These are phyloP conservation scores for Mola mola DNA, from an alignment of 2,113 vertebrate genomes.

Conservation along the genomic window DNA sequence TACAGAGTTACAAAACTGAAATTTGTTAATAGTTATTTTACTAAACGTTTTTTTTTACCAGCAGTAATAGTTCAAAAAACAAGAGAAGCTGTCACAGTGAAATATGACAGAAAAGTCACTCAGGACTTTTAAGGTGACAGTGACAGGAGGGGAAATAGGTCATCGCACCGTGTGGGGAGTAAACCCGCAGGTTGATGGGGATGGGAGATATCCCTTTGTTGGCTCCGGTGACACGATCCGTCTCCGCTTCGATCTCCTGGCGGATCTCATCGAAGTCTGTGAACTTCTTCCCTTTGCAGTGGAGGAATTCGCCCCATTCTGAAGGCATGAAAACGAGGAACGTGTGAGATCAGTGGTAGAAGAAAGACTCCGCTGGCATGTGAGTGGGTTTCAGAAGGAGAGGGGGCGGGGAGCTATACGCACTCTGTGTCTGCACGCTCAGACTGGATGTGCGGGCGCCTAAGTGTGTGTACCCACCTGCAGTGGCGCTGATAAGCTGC, in stretches of 20 bases:
- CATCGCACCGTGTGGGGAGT: slow-evolving; percentile 89
- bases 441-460: slow-evolving; percentile 44
- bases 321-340: slow-evolving; percentile 20
- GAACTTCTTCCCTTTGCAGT: slow-evolving; percentile 95
- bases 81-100: too few species aligned
- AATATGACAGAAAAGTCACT: too few species aligned
- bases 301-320: slow-evolving; percentile 97
- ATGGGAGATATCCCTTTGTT: slow-evolving; percentile 96
- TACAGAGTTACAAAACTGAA: too few species aligned
- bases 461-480: slow-evolving; percentile 70
- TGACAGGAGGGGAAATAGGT: not conserved
- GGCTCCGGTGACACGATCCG: slow-evolving; percentile 91
- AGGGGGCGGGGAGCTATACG: slow-evolving; percentile 10
- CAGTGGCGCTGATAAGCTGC: slow-evolving; percentile 82
- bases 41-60: too few species aligned
- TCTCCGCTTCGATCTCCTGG: slow-evolving; percentile 93
- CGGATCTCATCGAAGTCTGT: slow-evolving; percentile 95
- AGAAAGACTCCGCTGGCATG: not conserved
- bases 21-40: too few species aligned
- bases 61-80: too few species aligned
- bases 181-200: slow-evolving; percentile 92
- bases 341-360: slow-evolving; percentile 29
- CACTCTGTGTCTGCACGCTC: slow-evolving; percentile 17
- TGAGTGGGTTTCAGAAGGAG: slow-evolving; percentile 14
- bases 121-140: not conserved